Percentiles rank a stretch among this genome's conserved stretches.
phyloP scores from a whole-genome alignment of 2,797 vertebrate species.

The Lophius americanus region DNA sequence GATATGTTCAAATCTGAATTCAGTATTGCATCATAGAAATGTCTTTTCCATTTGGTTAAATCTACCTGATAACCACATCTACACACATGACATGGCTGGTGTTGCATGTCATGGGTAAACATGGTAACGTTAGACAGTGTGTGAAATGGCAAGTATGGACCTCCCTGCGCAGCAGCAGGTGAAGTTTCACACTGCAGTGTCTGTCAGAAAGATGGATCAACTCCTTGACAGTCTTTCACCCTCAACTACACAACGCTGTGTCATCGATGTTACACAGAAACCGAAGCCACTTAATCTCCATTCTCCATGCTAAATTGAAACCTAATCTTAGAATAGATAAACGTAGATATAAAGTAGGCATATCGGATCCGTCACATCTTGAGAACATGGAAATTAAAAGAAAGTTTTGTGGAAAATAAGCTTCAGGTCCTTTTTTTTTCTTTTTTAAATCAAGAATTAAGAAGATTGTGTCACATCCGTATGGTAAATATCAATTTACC shows the following conservation, averaged over 20 bases:
- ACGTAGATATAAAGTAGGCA: neutral
- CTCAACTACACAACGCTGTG: slow-evolving; percentile 36
- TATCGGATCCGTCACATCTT: neutral
- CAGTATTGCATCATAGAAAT: neutral
- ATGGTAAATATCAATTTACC: neutral
- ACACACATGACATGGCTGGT: slow-evolving; percentile 22
- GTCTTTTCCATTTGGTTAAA: slow-evolving; percentile 1
- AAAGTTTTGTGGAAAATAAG: neutral
- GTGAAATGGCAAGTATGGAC: slow-evolving; percentile 16
- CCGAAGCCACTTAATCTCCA: slow-evolving; percentile 14
- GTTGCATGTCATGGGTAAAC: slow-evolving; percentile 39
- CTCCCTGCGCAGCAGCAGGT: slow-evolving; percentile 29
- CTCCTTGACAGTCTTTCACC: slow-evolving; percentile 43
- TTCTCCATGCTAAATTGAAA: neutral
- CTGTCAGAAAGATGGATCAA: slow-evolving; percentile 3
- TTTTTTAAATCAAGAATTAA: too few species aligned
- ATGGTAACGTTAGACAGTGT: slow-evolving; percentile 55
- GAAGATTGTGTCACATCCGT: neutral
- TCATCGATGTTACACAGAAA: slow-evolving; percentile 43
- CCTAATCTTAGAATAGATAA: neutral
- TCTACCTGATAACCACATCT: neutral
- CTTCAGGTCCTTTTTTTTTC: too few species aligned
- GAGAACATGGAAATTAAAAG: neutral
- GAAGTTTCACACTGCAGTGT: slow-evolving; percentile 37
- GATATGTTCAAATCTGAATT: neutral